Conservation (phyloP, 2,797 vertebrate genomes). For the Caiman crocodilus region DNA sequence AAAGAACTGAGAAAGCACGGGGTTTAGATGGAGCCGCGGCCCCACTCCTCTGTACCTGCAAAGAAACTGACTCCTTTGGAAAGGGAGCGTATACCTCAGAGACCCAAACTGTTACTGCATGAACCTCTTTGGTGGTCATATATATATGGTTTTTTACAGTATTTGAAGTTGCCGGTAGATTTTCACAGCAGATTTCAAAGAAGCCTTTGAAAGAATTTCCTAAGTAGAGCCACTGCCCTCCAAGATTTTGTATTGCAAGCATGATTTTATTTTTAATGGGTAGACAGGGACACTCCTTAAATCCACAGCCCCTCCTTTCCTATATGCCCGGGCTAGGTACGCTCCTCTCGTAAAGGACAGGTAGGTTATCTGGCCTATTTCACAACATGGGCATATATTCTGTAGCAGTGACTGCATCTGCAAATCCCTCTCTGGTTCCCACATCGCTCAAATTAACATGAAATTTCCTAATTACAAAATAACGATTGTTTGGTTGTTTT, state of each 20-base stretch:
- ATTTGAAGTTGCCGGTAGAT: conserved; percentile 50
- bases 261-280: not conserved
- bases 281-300: fast-evolving
- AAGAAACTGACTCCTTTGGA: not conserved
- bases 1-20: fast-evolving
- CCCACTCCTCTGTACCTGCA: not conserved
- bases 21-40: fast-evolving
- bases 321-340: not conserved
- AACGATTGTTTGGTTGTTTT: conserved; percentile 29
- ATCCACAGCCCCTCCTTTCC: not conserved
- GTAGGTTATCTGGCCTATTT: not conserved
- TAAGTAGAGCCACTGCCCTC: conserved; percentile 21
- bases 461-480: conserved; percentile 65
- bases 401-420: not conserved
- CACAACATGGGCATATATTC: not conserved
- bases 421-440: conserved; percentile 42
- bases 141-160: not conserved
- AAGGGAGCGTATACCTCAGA: not conserved
- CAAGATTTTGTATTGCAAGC: conserved; percentile 24
- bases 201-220: conserved; percentile 29
- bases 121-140: not conserved
- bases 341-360: not conserved
- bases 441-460: not conserved
- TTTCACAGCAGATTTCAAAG: conserved; percentile 46
- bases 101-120: not conserved